A percentile compares a stretch with the other conserved stretches of the same genome.
Evolutionary conservation across 1,140 invertebrate species (phyloP).

Genomic region (Drosophila subobscura): DNA sequence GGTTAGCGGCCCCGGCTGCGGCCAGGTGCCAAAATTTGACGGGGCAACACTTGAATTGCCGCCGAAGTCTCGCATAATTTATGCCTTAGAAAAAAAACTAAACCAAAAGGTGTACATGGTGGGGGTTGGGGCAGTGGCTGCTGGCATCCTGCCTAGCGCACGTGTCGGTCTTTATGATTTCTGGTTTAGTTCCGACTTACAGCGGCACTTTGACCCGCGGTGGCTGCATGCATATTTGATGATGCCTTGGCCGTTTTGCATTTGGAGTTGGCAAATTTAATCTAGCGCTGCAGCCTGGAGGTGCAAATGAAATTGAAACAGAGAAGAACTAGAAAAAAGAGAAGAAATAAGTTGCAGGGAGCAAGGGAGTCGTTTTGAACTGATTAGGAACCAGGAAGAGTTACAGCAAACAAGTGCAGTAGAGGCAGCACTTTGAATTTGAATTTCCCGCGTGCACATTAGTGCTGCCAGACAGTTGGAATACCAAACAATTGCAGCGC

Average conservation of each 20-base stretch:
- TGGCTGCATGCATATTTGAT: conserved; percentile 75
- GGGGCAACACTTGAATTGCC: conserved; percentile 14
- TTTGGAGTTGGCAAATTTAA: conserved; percentile 50
- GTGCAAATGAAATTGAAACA: conserved; percentile 3
- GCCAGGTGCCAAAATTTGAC: conserved; percentile 71
- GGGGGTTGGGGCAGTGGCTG: no score
- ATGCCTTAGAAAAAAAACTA: conserved; percentile 45
- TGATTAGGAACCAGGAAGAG: not conserved
- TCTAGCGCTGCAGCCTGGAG: conserved; percentile 41
- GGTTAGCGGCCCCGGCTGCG: conserved; percentile 52
- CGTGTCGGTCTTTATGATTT: conserved; percentile 72
- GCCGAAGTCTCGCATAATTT: conserved; percentile 58
- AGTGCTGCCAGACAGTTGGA: no score
- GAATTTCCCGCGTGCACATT: no score
- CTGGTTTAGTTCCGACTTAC: not conserved
- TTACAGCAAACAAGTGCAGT: not conserved
- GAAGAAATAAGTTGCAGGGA: conserved; percentile 1
- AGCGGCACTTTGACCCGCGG: no score
- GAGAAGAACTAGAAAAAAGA: not conserved
- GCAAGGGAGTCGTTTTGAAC: not conserved
- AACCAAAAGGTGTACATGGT: no score
- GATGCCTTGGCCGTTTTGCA: not conserved
- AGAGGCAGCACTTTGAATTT: no score
- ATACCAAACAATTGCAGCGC: no score
- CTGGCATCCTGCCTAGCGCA: conserved; percentile 20